phyloP scores from a whole-genome alignment of 2,888 invertebrate genomes.

The Cephus pulcher region DNA sequence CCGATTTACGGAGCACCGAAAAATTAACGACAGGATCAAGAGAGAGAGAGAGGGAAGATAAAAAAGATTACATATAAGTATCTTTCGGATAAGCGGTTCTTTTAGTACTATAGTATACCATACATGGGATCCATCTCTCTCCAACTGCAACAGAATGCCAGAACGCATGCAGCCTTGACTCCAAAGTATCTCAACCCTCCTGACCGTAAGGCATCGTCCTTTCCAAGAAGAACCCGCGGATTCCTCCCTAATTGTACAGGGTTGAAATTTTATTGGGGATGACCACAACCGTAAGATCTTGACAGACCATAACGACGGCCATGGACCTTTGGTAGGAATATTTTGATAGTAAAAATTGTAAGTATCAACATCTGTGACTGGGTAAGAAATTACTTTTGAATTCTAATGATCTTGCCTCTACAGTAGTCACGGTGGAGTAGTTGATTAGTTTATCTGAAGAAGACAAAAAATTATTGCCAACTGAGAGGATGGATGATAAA shows the following conservation, averaged over 20 bases:
- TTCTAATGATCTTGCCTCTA: neutral
- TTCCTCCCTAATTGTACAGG: conserved; percentile 4
- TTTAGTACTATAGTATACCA: neutral
- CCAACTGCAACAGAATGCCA: neutral
- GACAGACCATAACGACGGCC: neutral
- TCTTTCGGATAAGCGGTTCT: neutral
- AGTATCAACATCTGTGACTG: neutral
- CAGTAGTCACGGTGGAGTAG: neutral
- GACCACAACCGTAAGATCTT: neutral
- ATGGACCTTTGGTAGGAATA: neutral
- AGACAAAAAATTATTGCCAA: neutral
- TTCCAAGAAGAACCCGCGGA: neutral
- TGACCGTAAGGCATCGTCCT: neutral
- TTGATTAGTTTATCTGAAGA: neutral
- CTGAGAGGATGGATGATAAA: neutral
- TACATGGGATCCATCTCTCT: neutral
- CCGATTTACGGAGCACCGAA: conserved; percentile 5
- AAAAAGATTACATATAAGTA: neutral
- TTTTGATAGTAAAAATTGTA: neutral
- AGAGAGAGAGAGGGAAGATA: neutral
- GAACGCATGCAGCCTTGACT: neutral
- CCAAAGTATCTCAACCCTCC: neutral
- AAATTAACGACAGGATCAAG: neutral
- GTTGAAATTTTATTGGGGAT: neutral
- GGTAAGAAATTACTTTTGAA: neutral